Conservation (phyloP, 2,888 invertebrate genomes). For the Arge pagana region DNA sequence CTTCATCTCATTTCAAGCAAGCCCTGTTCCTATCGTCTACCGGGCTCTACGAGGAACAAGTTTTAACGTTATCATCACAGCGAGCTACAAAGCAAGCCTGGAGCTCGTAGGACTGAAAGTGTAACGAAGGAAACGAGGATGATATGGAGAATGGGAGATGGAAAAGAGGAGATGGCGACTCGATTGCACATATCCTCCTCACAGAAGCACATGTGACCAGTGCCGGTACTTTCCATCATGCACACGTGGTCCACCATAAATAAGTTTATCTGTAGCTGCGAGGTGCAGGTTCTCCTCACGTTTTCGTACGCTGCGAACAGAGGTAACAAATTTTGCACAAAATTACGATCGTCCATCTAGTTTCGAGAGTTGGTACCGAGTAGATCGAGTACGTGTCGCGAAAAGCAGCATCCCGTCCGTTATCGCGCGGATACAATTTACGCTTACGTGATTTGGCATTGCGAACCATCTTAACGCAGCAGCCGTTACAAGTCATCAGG, state of each 20-base stretch:
- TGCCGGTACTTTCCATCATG: conserved; percentile 98
- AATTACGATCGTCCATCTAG: too few relatives aligned
- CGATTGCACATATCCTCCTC: conserved; percentile 95
- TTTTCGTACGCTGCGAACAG: conserved; percentile 81
- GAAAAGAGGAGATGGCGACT: conserved; percentile 41
- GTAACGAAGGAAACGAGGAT: conserved; percentile 44
- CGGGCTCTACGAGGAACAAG: neutral
- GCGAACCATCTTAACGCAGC: conserved; percentile 94
- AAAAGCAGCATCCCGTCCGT: neutral
- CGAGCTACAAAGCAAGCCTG: conserved; percentile 56
- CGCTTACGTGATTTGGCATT: conserved; percentile 87
- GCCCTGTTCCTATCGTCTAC: neutral
- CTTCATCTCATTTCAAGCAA: conserved; percentile 1
- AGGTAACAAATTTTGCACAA: neutral
- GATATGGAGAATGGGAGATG: conserved; percentile 47
- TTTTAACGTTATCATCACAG: conserved; percentile 46
- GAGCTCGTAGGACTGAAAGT: conserved; percentile 42
- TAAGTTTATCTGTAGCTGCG: conserved; percentile 91
- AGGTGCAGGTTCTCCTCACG: conserved; percentile 89
- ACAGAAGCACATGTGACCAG: conserved; percentile 98
- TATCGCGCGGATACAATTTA: neutral
- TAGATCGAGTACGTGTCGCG: neutral
- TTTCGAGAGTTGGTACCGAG: neutral
- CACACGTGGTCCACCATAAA: conserved; percentile 99
- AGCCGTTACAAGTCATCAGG: conserved; percentile 86